Evolutionary conservation across 2,888 invertebrate species (phyloP).

Genomic region (Cyclophora albipunctata): DNA sequence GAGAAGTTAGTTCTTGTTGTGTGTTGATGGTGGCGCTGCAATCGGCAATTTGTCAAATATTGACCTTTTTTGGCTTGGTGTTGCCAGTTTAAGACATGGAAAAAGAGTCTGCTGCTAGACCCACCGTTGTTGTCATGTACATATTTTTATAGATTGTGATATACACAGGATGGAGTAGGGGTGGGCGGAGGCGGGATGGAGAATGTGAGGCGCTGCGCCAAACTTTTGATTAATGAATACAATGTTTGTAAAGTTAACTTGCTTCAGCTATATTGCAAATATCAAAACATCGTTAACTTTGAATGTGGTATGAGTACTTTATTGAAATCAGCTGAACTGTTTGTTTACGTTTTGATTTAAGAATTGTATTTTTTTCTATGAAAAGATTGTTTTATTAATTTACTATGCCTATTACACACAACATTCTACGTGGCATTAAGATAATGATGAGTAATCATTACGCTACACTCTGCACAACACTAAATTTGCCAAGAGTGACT

Average conservation of each 20-base stretch:
- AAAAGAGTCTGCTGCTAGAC: conserved; percentile 44
- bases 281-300: conserved; percentile 57
- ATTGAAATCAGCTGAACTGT: not conserved
- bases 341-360: not conserved
- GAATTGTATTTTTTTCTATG: no score
- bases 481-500: not conserved
- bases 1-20: conserved; percentile 1
- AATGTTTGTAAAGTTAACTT: conserved; percentile 69
- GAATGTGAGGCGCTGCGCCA: conserved; percentile 66
- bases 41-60: conserved; percentile 45
- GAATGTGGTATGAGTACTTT: conserved; percentile 16
- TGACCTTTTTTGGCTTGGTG: conserved; percentile 41
- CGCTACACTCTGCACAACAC: no score
- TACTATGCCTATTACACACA: no score
- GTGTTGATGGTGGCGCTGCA: conserved; percentile 18
- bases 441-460: no score
- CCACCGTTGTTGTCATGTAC: conserved; percentile 21
- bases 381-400: no score
- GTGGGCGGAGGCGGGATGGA: conserved; percentile 42
- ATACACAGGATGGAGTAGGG: conserved; percentile 29
- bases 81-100: conserved; percentile 33
- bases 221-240: conserved; percentile 75
- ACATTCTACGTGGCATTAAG: no score
- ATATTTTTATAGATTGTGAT: conserved; percentile 20
- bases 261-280: conserved; percentile 58